Evolutionary conservation across 2,888 invertebrate genomes (phyloP).

Genomic region (Sphinx pinastri): DNA sequence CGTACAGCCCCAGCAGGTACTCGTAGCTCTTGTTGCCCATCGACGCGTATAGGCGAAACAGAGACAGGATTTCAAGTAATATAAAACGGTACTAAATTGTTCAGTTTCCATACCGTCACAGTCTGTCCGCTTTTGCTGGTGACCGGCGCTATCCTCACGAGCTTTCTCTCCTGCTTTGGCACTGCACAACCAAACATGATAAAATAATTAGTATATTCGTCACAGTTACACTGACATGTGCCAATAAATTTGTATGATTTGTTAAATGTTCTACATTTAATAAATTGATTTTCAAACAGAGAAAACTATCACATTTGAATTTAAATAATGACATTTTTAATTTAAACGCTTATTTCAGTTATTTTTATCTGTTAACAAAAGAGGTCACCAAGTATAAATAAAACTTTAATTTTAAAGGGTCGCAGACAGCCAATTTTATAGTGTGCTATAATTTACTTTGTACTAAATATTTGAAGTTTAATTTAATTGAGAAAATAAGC

Average conservation of each 20-base stretch:
- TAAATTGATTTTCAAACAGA: background rate
- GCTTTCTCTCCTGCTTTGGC: conserved; percentile 62
- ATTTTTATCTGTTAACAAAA: conserved; percentile 39
- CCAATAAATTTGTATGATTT: conserved; percentile 2
- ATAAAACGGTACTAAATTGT: too few species aligned
- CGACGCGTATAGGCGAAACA: conserved; percentile 90
- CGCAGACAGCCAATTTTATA: background rate
- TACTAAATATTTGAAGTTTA: background rate
- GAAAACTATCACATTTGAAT: conserved; percentile 20
- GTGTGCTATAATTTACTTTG: background rate
- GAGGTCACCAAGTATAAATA: background rate
- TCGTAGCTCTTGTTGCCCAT: conserved; percentile 88
- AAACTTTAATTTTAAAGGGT: background rate
- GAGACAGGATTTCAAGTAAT: too few species aligned
- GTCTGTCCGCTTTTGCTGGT: conserved; percentile 47
- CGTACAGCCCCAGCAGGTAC: conserved; percentile 88
- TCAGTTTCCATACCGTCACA: conserved; percentile 51
- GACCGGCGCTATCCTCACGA: conserved; percentile 71
- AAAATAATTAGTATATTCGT: background rate
- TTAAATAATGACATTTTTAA: conserved; percentile 36
- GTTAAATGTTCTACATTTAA: conserved; percentile 18
- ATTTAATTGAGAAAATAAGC: background rate
- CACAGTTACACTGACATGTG: background rate
- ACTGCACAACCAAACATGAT: conserved; percentile 36
- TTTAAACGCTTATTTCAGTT: conserved; percentile 51